phyloP scores from a whole-genome alignment of 1,140 invertebrate genomes.

The Geopemphigus sp. region DNA sequence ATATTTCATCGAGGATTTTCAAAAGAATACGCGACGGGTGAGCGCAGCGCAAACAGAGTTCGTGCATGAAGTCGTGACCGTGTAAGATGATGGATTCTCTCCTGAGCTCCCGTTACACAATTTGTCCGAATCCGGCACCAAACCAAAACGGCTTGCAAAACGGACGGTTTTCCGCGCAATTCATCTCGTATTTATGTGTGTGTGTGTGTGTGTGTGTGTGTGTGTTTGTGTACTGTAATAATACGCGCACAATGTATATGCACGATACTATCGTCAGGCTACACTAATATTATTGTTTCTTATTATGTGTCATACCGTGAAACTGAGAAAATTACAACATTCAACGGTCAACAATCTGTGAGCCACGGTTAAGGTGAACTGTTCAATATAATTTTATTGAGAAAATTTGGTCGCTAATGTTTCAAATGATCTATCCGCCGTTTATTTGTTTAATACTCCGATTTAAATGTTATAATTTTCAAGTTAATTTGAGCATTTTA shows the following conservation, averaged over 20 bases:
- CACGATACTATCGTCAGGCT: not conserved
- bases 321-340: not conserved
- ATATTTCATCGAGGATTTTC: constrained; percentile 20
- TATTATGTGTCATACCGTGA: not conserved
- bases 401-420: no score
- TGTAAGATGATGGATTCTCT: not conserved
- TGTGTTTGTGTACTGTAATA: no score
- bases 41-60: not conserved
- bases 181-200: not conserved
- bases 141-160: constrained; percentile 28
- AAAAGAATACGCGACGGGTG: constrained; percentile 23
- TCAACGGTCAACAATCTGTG: not conserved
- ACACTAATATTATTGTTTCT: not conserved
- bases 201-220: no score
- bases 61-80: constrained; percentile 45
- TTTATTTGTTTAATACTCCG: no score
- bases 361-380: not conserved
- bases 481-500: no score
- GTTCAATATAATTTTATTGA: not conserved
- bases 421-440: no score
- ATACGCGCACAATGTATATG: not conserved
- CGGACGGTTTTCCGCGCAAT: not conserved
- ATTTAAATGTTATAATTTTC: no score
- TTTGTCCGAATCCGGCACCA: constrained; percentile 21
- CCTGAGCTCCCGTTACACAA: not conserved